Base-by-base conservation (phyloP, 2,888 invertebrate species). In the Eremobia ochroleuca region DNA sequence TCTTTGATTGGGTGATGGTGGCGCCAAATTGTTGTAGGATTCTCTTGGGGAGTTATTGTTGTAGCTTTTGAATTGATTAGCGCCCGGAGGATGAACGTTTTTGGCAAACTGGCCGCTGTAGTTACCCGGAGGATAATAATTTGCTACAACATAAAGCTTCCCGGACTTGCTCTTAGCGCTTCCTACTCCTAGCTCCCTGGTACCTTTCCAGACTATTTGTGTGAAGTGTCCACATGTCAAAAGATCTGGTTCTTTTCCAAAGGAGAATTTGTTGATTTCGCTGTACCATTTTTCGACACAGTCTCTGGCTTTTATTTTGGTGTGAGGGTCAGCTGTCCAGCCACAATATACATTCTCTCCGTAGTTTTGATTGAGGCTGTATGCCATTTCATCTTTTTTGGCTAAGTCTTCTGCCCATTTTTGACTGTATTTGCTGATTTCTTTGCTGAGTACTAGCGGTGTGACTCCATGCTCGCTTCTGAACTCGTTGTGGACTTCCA, bases 101-200 rank as follows among this genome's bases (percentile, higher is more conserved):
- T 97, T 97, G 2, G 95, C 93, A 88, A 98, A 98, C 85, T 98
- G 97, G 0, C 98, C 98, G 65, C 98, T 97, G 88, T 97, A 98
- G 91, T 99, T 99, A 25, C 99, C 99, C 2, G 98, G 98, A 0
- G 99, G 99, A 90, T 97, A 97, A 91, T 99, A 99, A 93, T 98
- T 98, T 72, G 98, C 98, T 0, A 99, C 99, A 0, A 99, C 98
- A 88, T 98, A 98, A 1, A 98, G 97, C 92, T 98, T 98, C 1
- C 98, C 99, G 73, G 98, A 97, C 88, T 98, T 97, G 87, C 97
- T 98, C 89, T 98, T 98, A 8, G 98, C 98, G 90, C 97, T 97
- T 1, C 98, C 98, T 4, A 98, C 97, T 0, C 98, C 99, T 80
- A 98, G 94, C 90, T 98, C 98, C 86, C 95, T 97, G 6, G 98